Percentiles rank a stretch among this genome's conserved stretches.
These are phyloP conservation scores for Drosophila mimetica DNA, from an alignment of 2,888 invertebrate species.

Conservation along the genomic window DNA sequence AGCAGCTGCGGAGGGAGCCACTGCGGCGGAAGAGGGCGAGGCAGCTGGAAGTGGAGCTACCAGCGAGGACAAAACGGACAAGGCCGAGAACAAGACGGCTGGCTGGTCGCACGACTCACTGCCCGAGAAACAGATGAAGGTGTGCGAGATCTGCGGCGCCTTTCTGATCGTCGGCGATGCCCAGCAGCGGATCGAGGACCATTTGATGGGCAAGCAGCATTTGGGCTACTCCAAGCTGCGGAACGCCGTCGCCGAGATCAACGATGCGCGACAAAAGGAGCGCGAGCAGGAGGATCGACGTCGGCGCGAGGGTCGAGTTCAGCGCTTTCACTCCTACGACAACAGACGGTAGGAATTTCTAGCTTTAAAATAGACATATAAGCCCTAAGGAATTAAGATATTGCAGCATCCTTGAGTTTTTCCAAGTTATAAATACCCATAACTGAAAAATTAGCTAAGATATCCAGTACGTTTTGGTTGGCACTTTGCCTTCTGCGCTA, in stretches of 20 bases:
- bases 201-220: slow-evolving; percentile 99
- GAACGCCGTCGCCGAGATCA: slow-evolving; percentile 89
- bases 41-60: neutral
- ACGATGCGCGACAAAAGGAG: slow-evolving; percentile 87
- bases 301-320: slow-evolving; percentile 80
- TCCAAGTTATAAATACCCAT: too few species aligned
- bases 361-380: neutral
- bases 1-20: neutral
- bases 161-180: slow-evolving; percentile 99
- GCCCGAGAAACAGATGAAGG: slow-evolving; percentile 99
- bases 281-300: slow-evolving; percentile 86
- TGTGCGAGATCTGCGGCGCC: slow-evolving; percentile 98
- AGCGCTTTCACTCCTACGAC: slow-evolving; percentile 66
- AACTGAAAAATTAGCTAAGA: neutral
- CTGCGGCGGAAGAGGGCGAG: neutral
- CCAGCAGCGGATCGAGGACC: slow-evolving; percentile 98
- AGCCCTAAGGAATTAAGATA: too few species aligned
- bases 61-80: slow-evolving; percentile 39
- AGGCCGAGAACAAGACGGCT: slow-evolving; percentile 39
- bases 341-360: slow-evolving; percentile 67
- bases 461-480: neutral
- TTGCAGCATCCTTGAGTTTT: too few species aligned
- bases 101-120: slow-evolving; percentile 91
- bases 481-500: neutral
- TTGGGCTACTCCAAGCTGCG: slow-evolving; percentile 92